Conservation (phyloP, 2,888 invertebrate species). For the Myopa tessellatipennis region DNA sequence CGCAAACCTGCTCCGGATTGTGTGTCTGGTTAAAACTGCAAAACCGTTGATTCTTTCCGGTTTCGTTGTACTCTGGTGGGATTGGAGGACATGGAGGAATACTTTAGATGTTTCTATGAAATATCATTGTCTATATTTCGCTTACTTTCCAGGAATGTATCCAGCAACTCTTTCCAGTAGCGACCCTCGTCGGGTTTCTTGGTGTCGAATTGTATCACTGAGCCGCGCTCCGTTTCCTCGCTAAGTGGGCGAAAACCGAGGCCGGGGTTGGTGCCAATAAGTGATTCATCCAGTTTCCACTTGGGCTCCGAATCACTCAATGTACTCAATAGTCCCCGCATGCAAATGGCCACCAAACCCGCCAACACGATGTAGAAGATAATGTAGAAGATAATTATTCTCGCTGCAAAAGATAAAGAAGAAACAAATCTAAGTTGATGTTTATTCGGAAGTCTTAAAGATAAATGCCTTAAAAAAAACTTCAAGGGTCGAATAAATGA, state of each 20-base stretch:
- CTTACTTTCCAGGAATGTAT: conserved; percentile 73
- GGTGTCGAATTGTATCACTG: conserved; percentile 73
- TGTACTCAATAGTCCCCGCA: conserved; percentile 82
- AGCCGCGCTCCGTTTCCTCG: conserved; percentile 71
- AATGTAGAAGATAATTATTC: conserved; percentile 85
- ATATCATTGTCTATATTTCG: conserved; percentile 33
- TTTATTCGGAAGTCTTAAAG: too few relatives aligned
- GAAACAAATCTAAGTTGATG: too few relatives aligned
- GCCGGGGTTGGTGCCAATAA: conserved; percentile 78
- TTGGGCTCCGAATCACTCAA: conserved; percentile 78
- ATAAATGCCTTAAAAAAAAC: too few relatives aligned
- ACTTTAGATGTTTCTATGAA: not conserved
- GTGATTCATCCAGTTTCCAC: conserved; percentile 79
- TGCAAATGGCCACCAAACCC: conserved; percentile 85
- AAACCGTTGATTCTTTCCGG: conserved; percentile 70
- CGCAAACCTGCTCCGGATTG: conserved; percentile 70
- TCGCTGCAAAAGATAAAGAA: conserved; percentile 72
- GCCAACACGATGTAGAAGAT: conserved; percentile 89
- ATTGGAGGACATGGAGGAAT: not conserved
- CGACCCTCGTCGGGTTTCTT: conserved; percentile 70
- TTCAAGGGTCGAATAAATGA: too few relatives aligned
- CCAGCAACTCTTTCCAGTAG: conserved; percentile 71
- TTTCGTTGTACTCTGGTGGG: conserved; percentile 67
- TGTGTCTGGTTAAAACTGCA: conserved; percentile 71
- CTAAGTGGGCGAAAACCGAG: conserved; percentile 76